These are phyloP conservation scores for Dynastes maya DNA, from an alignment of 2,888 invertebrate genomes.

Conservation along the genomic window DNA sequence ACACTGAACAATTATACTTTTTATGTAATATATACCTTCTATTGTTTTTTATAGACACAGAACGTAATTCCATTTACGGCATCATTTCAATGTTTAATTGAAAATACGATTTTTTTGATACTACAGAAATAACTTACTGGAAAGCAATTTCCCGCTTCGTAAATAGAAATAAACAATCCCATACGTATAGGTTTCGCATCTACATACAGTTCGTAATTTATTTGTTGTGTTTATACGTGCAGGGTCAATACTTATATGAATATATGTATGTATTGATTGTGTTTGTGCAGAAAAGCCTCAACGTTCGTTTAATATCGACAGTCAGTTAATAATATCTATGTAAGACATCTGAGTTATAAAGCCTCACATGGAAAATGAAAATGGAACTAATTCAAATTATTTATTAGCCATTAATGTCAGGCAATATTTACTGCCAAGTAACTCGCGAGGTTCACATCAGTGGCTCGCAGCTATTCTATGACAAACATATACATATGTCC, in stretches of 20 bases:
- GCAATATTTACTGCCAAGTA: constrained; percentile 55
- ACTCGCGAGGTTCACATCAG: constrained; percentile 57
- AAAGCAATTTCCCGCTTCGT: constrained; percentile 14
- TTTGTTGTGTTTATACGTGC: constrained; percentile 9
- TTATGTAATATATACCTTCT: too few species aligned
- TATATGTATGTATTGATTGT: constrained; percentile 17
- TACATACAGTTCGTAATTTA: constrained; percentile 22
- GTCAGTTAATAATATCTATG: constrained; percentile 57
- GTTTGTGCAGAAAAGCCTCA: constrained; percentile 50
- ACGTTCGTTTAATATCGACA: constrained; percentile 50
- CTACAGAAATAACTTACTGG: background rate
- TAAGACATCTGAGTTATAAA: constrained; percentile 58
- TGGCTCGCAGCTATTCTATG: constrained; percentile 53
- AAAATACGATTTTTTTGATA: constrained; percentile 4
- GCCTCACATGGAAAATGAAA: constrained; percentile 59
- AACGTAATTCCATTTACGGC: too few species aligned
- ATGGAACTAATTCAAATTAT: constrained; percentile 61
- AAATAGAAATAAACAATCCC: constrained; percentile 3
- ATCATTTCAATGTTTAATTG: background rate
- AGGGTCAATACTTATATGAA: constrained; percentile 32
- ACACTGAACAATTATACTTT: too few species aligned
- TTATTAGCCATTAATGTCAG: constrained; percentile 60
- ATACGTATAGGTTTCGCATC: constrained; percentile 21
- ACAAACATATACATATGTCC: constrained; percentile 37
- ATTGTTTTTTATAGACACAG: too few species aligned